Conservation (phyloP, 2,888 invertebrate species). For the Seira sanloemensis region DNA sequence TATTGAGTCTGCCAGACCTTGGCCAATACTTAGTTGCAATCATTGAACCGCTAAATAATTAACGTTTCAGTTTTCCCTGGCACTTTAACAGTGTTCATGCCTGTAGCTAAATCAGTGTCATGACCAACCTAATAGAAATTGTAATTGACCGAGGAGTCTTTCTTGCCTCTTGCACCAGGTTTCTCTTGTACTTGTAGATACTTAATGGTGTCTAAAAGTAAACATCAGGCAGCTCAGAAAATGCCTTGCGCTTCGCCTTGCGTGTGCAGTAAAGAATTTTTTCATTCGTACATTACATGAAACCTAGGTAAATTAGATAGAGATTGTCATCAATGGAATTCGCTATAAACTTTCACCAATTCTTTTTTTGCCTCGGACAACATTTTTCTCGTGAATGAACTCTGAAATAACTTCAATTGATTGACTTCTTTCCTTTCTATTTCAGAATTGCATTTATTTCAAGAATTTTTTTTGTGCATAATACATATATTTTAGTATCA, state of each 20-base stretch:
- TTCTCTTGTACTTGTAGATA: too few relatives aligned
- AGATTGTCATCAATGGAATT: slow-evolving; percentile 1
- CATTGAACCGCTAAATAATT: too few relatives aligned
- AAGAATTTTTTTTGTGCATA: neutral
- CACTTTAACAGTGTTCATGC: too few relatives aligned
- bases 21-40: too few relatives aligned
- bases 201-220: too few relatives aligned
- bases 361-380: neutral
- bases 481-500: neutral
- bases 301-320: neutral
- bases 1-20: too few relatives aligned
- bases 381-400: neutral
- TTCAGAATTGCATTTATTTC: neutral
- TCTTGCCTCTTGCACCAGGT: too few relatives aligned
- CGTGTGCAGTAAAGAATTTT: too few relatives aligned
- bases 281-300: neutral
- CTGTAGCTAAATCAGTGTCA: too few relatives aligned
- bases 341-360: neutral
- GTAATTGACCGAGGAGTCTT: too few relatives aligned
- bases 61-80: too few relatives aligned
- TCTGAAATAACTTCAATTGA: neutral
- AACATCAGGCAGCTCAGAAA: neutral
- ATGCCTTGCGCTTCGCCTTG: neutral
- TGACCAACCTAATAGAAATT: too few relatives aligned
- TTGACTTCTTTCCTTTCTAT: slow-evolving; percentile 1